Base-by-base conservation (phyloP, 2,888 invertebrate species). In the Priocnemis perturbator region DNA sequence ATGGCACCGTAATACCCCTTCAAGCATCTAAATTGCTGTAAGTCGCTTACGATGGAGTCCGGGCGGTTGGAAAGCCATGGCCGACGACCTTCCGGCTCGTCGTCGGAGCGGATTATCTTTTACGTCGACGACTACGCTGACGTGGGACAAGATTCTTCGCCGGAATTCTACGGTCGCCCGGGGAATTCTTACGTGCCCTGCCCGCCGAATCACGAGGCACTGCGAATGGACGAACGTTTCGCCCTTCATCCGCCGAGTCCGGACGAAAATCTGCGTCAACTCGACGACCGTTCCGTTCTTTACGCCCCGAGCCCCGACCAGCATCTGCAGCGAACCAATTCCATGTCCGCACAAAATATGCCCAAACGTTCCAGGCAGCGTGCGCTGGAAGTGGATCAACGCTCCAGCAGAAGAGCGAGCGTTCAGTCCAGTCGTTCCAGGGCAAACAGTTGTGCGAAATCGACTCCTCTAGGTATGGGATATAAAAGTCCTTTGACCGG, bases 391-490 rank as follows among this genome's bases (percentile, higher is more conserved):
- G 65, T 67, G 52, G 84, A 85, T 67, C 77, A 81, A 50, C 81
- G 79, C 3, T 71, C 76, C 53, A 83, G 81, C 52, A 76, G 87
- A 45, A 83, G 86, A 17, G 82, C 84, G 64, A 83, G 84, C 71
- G 73, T 81, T 19, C 82, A 83, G 53, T 80, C 85, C 26, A 78
- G 64, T 68, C 79, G 85, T 63, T 83, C 87, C 60, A 81, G 86
- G 52, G 62, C 86, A 21, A 86, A 86, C 75, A 87, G 86, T 75
- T 85, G 74, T 77, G 80, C 79, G 72, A 83, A 84, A 64, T 78
- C 82, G 23, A 88, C 88, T 21, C 86, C 88, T 50, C 69, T 88
- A 82, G 88, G 88, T 88, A 84, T 37, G 37, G 37, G 7, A 9
- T 26, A 5, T 5, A 26, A 3, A 5, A 5, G 5, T 26, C 26